Percentiles rank a stretch among this genome's conserved stretches.
phyloP scores from a whole-genome alignment of 2,797 vertebrate species.

The Xenentodon cancila region DNA sequence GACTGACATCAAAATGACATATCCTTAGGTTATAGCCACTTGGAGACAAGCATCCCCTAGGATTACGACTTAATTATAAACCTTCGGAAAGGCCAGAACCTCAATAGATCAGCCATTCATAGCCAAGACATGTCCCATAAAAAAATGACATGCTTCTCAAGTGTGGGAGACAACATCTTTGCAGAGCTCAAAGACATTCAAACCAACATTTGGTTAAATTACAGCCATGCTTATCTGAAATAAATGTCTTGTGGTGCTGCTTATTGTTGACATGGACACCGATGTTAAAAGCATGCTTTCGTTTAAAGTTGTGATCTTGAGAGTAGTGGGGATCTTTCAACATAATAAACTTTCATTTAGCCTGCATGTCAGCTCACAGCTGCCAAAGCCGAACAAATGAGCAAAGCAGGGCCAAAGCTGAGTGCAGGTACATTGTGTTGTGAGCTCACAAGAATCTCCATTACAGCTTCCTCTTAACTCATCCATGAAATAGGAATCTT shows the following conservation, averaged over 20 bases:
- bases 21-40: constrained; percentile 30
- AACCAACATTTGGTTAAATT: constrained; percentile 49
- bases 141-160: constrained; percentile 23
- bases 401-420: constrained; percentile 23
- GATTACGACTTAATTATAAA: constrained; percentile 41
- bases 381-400: constrained; percentile 34
- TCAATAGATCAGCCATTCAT: constrained; percentile 38
- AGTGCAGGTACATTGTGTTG: constrained; percentile 17
- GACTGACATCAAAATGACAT: constrained; percentile 32
- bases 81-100: constrained; percentile 50
- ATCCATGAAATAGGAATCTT: constrained; percentile 10
- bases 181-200: constrained; percentile 12
- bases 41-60: constrained; percentile 42
- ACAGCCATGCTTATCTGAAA: constrained; percentile 48
- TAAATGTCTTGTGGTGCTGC: constrained; percentile 22
- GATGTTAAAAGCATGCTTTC: constrained; percentile 45
- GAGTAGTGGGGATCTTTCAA: constrained; percentile 21
- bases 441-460: constrained; percentile 5
- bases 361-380: constrained; percentile 29
- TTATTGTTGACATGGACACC: constrained; percentile 46
- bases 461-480: constrained; percentile 6
- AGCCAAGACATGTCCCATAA: constrained; percentile 9
- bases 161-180: constrained; percentile 9
- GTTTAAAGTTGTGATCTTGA: constrained; percentile 32
- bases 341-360: constrained; percentile 50